Conservation (phyloP, 2,113 vertebrate species). For the Salvelinus alpinus region DNA sequence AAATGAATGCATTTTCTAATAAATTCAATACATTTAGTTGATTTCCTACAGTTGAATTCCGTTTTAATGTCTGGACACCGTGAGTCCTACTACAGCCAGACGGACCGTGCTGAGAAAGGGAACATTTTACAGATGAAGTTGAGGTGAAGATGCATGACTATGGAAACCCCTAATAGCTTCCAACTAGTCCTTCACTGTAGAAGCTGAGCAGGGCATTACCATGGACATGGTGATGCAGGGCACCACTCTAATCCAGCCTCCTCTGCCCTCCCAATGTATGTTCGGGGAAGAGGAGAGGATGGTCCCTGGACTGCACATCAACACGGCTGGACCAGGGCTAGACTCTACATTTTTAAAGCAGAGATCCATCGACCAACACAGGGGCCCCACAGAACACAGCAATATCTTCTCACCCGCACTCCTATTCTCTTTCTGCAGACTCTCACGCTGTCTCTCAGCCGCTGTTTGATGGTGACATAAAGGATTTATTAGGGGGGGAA, state of each 20-base stretch:
- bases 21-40: too few species aligned
- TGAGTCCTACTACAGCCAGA: too few species aligned
- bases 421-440: constrained; percentile 55
- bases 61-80: too few species aligned
- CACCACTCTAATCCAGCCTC: too few species aligned
- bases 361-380: constrained; percentile 35
- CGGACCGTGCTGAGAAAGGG: too few species aligned
- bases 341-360: constrained; percentile 44
- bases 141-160: too few species aligned
- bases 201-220: too few species aligned
- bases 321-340: constrained; percentile 7
- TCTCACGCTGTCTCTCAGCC: constrained; percentile 25
- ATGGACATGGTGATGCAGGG: too few species aligned
- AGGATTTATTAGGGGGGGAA: constrained; percentile 58
- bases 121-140: too few species aligned
- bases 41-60: too few species aligned
- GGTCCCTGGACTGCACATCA: constrained; percentile 32
- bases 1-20: too few species aligned
- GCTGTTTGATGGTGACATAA: constrained; percentile 56
- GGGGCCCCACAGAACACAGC: constrained; percentile 17
- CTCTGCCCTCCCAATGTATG: background rate
- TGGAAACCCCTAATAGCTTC: background rate
- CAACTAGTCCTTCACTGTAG: background rate
- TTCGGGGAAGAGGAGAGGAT: background rate
- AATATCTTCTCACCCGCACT: constrained; percentile 33